phyloP scores from a whole-genome alignment of 1,140 invertebrate species.

The Cydia amplana region DNA sequence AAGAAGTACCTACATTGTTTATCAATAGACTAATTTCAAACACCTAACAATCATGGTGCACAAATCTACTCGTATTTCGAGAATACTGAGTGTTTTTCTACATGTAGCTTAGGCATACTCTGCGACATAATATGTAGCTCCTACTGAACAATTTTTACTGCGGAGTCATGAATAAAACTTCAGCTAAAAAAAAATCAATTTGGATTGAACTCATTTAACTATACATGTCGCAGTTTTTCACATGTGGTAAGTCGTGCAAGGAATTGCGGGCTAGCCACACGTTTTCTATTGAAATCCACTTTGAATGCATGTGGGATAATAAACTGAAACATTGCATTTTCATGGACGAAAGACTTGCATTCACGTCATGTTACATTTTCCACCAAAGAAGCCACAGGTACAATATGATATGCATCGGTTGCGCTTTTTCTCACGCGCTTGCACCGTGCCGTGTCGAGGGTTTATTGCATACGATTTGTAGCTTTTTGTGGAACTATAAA shows the following conservation, averaged over 20 bases:
- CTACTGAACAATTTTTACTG: no score
- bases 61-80: no score
- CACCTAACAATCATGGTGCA: no score
- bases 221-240: no score
- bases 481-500: neutral
- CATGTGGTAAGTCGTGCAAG: neutral
- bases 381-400: conserved; percentile 15
- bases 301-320: neutral
- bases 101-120: no score
- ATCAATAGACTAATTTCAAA: no score
- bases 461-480: neutral
- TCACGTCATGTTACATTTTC: conserved; percentile 1
- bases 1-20: no score
- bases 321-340: neutral
- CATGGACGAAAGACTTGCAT: conserved; percentile 1
- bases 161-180: no score
- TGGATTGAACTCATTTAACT: no score
- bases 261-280: neutral
- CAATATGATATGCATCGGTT: neutral
- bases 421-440: neutral
- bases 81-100: no score
- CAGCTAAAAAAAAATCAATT: no score
- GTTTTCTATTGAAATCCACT: neutral
- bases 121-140: no score
- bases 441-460: neutral